Percentiles rank a stretch among this genome's conserved stretches.
These are phyloP conservation scores for Phorcus lineatus DNA, from an alignment of 2,888 invertebrate genomes.

Conservation along the genomic window DNA sequence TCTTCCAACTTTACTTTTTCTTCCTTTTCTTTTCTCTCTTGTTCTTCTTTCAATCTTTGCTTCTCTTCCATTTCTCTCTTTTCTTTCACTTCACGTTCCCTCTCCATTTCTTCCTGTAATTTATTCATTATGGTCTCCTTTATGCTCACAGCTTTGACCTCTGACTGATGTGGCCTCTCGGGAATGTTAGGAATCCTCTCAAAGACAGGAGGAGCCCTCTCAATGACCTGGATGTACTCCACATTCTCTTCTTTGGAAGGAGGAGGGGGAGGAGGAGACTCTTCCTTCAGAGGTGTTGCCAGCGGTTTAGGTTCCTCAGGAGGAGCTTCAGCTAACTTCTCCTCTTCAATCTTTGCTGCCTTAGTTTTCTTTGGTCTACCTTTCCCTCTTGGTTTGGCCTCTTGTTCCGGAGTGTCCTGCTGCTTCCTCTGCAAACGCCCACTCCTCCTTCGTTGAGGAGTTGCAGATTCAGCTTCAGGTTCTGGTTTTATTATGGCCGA, in stretches of 20 bases:
- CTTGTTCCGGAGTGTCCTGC: background rate
- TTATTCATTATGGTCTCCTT: conserved; percentile 16
- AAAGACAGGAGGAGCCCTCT: background rate
- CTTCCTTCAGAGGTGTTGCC: no score
- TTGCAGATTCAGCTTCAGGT: background rate
- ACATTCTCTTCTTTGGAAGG: background rate
- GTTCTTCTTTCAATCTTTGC: background rate
- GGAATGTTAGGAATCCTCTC: background rate
- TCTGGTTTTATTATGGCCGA: background rate
- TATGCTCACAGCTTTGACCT: background rate
- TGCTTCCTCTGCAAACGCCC: conserved; percentile 15
- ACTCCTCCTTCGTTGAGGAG: conserved; percentile 14
- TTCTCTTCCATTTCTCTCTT: background rate
- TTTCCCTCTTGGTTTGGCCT: background rate
- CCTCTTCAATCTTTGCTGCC: background rate
- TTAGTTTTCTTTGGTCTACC: background rate
- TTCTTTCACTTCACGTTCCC: background rate
- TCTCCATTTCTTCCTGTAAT: conserved; percentile 11
- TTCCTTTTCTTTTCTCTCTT: background rate
- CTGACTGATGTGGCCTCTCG: background rate
- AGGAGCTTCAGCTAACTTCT: background rate
- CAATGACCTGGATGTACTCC: conserved; percentile 3
- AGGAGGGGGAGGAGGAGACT: background rate
- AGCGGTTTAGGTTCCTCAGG: background rate
- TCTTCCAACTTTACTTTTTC: background rate